Percentiles rank a stretch among this genome's conserved stretches.
phyloP scores from a whole-genome alignment of 2,113 vertebrate species.

The Aspiorhynchus laticeps region DNA sequence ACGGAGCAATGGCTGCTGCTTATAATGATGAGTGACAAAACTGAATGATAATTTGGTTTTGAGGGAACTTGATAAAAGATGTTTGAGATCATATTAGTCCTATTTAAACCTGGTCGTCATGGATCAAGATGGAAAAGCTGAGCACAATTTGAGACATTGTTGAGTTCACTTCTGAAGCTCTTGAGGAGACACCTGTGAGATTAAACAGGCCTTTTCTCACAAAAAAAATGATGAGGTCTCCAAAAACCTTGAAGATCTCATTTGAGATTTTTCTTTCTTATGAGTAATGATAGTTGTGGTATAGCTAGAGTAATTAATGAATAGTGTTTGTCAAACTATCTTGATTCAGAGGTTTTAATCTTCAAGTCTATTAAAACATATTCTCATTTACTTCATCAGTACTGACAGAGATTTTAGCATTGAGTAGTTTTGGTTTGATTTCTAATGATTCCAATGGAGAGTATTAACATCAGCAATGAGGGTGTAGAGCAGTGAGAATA shows the following conservation, averaged over 20 bases:
- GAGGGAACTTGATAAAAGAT: background rate
- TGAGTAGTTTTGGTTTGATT: background rate
- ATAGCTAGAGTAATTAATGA: too few species aligned
- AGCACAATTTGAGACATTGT: background rate
- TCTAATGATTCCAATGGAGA: background rate
- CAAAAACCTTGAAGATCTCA: too few species aligned
- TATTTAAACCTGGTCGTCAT: too few species aligned
- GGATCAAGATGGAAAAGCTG: background rate
- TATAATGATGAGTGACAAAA: too few species aligned
- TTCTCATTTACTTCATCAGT: background rate
- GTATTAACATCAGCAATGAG: background rate
- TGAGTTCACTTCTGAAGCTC: background rate
- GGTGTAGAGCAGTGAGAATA: background rate
- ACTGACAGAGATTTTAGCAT: background rate
- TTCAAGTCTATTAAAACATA: background rate
- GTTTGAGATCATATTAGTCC: too few species aligned
- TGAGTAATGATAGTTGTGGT: too few species aligned
- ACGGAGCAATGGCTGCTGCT: too few species aligned
- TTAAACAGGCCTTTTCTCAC: background rate
- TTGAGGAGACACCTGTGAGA: background rate
- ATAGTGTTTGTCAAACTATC: too few species aligned
- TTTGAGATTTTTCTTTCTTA: too few species aligned
- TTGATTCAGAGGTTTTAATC: background rate
- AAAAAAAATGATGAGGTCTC: too few species aligned
- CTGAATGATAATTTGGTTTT: background rate